phyloP scores from a whole-genome alignment of 2,888 invertebrate species.

The Acronicta psi region DNA sequence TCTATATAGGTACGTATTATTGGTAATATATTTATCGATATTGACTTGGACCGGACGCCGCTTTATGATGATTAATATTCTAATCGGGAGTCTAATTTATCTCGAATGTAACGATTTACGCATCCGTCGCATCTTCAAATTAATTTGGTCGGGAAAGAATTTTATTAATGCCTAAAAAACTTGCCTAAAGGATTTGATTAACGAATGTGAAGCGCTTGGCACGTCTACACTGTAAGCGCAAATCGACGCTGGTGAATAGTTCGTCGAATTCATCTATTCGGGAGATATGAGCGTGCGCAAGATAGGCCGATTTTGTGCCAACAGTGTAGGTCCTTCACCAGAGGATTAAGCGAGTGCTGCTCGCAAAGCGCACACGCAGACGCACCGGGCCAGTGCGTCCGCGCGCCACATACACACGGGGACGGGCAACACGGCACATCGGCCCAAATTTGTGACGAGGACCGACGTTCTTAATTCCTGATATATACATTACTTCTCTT shows the following conservation, averaged over 20 bases:
- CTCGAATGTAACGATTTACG: conserved; percentile 66
- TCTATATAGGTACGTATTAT: too few species aligned
- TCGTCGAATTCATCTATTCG: conserved; percentile 32
- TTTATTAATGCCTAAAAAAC: conserved; percentile 46
- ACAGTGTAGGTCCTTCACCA: conserved; percentile 80
- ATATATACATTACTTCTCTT: conserved; percentile 17
- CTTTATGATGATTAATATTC: conserved; percentile 60
- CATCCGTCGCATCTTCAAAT: conserved; percentile 83
- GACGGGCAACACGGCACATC: conserved; percentile 73
- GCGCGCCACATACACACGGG: conserved; percentile 77
- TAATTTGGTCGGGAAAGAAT: conserved; percentile 42
- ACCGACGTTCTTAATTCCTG: conserved; percentile 65
- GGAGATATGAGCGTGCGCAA: conserved; percentile 37
- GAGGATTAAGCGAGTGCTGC: conserved; percentile 85
- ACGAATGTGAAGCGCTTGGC: conserved; percentile 71
- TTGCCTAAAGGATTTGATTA: conserved; percentile 55
- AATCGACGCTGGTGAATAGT: conserved; percentile 37
- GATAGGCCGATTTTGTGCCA: conserved; percentile 64
- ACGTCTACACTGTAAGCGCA: conserved; percentile 77
- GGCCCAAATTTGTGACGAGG: conserved; percentile 72
- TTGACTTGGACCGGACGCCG: conserved; percentile 83
- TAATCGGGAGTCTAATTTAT: conserved; percentile 36
- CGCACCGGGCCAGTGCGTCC: conserved; percentile 71
- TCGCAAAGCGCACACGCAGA: conserved; percentile 82
- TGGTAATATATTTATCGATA: conserved; percentile 37